phyloP scores from a whole-genome alignment of 2,888 invertebrate genomes.

The Galeruca laticollis region DNA sequence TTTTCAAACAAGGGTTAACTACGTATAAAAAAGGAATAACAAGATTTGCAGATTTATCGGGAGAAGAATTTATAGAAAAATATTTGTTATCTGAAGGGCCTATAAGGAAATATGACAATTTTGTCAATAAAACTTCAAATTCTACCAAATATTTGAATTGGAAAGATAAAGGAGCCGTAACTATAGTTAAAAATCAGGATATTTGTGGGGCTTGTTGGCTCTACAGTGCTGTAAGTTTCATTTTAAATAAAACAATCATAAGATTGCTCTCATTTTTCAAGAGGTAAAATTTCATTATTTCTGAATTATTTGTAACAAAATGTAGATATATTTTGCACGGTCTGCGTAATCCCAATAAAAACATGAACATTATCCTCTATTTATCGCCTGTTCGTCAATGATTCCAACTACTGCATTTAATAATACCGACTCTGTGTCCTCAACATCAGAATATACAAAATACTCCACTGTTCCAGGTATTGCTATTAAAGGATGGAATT shows the following conservation, averaged over 20 bases:
- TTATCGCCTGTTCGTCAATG: no score
- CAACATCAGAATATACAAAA: no score
- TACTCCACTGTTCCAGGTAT: no score
- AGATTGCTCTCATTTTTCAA: no score
- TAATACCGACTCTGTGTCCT: no score
- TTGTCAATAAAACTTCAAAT: slow-evolving; percentile 14
- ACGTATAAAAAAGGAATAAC: slow-evolving; percentile 37
- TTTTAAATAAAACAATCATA: background rate
- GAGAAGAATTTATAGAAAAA: slow-evolving; percentile 29
- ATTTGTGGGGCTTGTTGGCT: slow-evolving; percentile 29
- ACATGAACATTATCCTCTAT: no score
- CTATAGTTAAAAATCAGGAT: slow-evolving; percentile 26
- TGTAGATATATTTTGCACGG: no score
- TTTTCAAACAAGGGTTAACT: slow-evolving; percentile 31
- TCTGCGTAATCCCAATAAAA: no score
- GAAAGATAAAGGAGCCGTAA: slow-evolving; percentile 22
- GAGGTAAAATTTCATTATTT: no score
- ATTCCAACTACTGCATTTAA: no score
- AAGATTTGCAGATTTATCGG: slow-evolving; percentile 39
- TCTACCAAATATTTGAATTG: slow-evolving; percentile 21
- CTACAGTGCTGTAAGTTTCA: slow-evolving; percentile 23
- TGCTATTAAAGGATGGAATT: no score
- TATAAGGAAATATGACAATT: background rate
- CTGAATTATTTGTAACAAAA: no score
- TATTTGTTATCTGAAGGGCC: slow-evolving; percentile 4